Conservation (phyloP, 2,797 vertebrate species). For the Sciurus vulgaris region DNA sequence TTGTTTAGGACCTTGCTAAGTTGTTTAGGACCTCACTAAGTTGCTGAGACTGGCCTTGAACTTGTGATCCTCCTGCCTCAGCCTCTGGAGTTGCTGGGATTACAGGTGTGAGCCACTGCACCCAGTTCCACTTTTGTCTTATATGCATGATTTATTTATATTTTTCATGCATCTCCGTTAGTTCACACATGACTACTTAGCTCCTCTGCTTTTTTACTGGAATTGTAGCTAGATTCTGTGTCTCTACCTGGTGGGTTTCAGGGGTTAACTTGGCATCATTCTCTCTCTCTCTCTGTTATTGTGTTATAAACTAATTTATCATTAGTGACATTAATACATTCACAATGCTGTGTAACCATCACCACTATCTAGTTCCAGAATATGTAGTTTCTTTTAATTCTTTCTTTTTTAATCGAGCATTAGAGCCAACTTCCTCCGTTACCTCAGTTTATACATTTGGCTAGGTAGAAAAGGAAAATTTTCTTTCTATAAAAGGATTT, state of each 20-base stretch:
- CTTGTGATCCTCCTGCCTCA: too few species aligned
- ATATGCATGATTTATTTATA: neutral
- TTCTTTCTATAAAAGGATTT: too few species aligned
- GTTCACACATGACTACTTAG: neutral
- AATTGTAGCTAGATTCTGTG: neutral
- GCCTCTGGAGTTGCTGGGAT: too few species aligned
- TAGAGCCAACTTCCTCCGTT: neutral
- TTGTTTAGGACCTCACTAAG: too few species aligned
- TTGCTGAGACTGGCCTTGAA: too few species aligned
- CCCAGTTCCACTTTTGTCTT: neutral
- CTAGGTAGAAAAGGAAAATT: neutral
- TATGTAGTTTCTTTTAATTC: neutral
- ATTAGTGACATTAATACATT: neutral
- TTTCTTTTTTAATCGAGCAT: neutral
- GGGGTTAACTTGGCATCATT: neutral
- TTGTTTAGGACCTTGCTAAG: too few species aligned
- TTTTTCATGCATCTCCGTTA: neutral
- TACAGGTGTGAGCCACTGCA: too few species aligned
- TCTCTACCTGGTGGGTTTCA: neutral
- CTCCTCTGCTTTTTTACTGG: neutral
- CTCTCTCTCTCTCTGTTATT: neutral
- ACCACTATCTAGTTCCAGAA: neutral
- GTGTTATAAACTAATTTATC: neutral
- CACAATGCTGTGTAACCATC: neutral
- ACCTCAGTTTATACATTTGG: neutral